Evolutionary conservation across 2,888 invertebrate genomes (phyloP), one percentile per base, ranked within the genome.

Genomic region (Neoitamus cyanurus): DNA sequence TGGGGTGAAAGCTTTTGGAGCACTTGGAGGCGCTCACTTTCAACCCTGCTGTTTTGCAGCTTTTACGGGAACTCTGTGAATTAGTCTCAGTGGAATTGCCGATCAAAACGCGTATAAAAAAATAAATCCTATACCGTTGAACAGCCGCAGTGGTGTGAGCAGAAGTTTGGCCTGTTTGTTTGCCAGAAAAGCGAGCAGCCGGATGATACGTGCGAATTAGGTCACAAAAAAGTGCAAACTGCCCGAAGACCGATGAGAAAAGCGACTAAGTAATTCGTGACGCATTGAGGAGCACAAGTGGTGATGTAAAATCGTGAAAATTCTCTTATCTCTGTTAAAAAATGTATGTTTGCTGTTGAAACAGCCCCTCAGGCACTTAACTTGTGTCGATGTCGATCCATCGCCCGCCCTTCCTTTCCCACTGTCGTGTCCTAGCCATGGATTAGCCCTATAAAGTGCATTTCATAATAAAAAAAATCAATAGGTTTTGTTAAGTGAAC

Each of bases 391-490:
- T 30, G 70, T 48, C 48, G 48, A 4, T 70, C 6, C 30, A 4
- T 70, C 30, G 72, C 34, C 30, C 34, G 11, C 36, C 30, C 36
- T 15, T 72, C 37, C 20, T 73, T 37, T 3, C 28, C 42, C 46
- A 13, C 36, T 36, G 36, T 15, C 20, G 25, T n/a, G 70, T 70
- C 34, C 31, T 0, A 7, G 31, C 0, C 13, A 30, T 70, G n/a
- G 31, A 58, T 68, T 58, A 58, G 68, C 15, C 68, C 25, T 31
- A 13, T 34, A 31, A 58, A 80, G 58, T 82, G 42, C 82, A 82
- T 82, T 82, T 82, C 82, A 82, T 82, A 82, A 82, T 68, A 80
- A 80, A n/a, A 58, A 82, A 82, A 82, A 82, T 82, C 82, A 28
- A 82, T 82, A 82, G 30, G 20, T 37, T 82, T 78, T 11, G 37